phyloP scores from a whole-genome alignment of 2,113 vertebrate genomes.

The Actinemys pallida region DNA sequence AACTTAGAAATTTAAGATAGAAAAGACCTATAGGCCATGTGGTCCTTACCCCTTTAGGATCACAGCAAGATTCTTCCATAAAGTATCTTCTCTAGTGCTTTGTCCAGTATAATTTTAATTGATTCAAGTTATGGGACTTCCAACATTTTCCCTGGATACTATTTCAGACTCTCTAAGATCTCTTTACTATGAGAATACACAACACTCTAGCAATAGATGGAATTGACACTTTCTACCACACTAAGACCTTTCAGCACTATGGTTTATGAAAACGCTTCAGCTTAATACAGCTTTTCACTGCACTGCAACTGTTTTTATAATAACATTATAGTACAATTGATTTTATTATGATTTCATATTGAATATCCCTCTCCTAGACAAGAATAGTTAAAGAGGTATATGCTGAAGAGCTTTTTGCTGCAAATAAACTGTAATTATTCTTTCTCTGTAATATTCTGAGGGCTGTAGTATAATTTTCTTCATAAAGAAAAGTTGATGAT shows the following conservation, averaged over 20 bases:
- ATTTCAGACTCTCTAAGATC: not conserved
- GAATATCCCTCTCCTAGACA: not conserved
- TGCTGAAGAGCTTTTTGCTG: not conserved
- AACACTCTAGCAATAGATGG: not conserved
- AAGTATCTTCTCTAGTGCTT: not conserved
- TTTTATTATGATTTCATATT: not conserved
- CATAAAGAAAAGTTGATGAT: not conserved
- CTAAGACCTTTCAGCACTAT: slow-evolving; percentile 5
- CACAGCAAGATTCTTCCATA: accelerated
- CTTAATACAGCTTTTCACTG: slow-evolving; percentile 3
- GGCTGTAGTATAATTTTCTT: accelerated
- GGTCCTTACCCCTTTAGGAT: not conserved
- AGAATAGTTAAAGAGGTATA: not conserved
- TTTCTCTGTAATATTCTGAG: not conserved
- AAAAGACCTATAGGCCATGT: accelerated
- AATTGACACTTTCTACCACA: not conserved
- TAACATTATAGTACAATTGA: not conserved
- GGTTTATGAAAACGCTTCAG: slow-evolving; percentile 1
- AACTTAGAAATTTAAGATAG: accelerated
- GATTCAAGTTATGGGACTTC: not conserved
- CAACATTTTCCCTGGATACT: not conserved
- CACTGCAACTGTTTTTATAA: not conserved
- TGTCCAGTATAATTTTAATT: not conserved
- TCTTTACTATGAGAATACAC: not conserved
- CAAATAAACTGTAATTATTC: not conserved